Base-by-base conservation (phyloP, 2,113 vertebrate species). In the Xiphophorus maculatus region DNA sequence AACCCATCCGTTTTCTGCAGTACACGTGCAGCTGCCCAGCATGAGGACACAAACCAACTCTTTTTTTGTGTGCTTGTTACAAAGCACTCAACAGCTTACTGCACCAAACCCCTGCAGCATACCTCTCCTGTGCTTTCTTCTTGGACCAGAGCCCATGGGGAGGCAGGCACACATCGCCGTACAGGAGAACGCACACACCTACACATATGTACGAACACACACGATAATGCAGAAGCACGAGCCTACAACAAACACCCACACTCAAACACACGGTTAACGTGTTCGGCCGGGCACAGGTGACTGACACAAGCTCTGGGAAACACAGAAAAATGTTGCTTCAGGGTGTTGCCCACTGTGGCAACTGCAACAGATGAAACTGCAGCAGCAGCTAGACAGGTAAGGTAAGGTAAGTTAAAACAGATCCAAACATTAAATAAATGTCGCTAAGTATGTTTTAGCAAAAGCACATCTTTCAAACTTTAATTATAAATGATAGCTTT, bases 81-180 rank as follows among this genome's bases (percentile, higher is more conserved):
- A 81, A 69, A 79, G 83, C 82, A 81, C 90, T 88, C 87, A 91
- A 91, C 90, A 93, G 92, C 88, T 93, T 91, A 93, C 92, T 94
- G 94, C 94, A 94, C 92, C 94, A 95, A 94, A 93, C 66, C 89
- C 88, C 92, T 90, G 91, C 90, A 90, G 88, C 87, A 81, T 80
- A 79, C 86, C 69, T 90, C 89, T 90, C 82, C 80, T 86, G 73
- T 83, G 89, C 83, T 73, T 84, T 82, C 77, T 80, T 79, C 79
- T 89, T 94, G 92, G 93, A 91, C 85, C 77, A 58, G 74, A 87
- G 92, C 93, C 94, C 91, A 92, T 22, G 68, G 67, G 77, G 82
- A 84, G 48, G 69, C 68, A 81, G 72, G 77, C 69, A 76, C 30
- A 69, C 27, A 73, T 22, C 40, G 62, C 71, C 17, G 62, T 25